Conservation (phyloP, 2,797 vertebrate species). For the Pempheris klunzingeri region DNA sequence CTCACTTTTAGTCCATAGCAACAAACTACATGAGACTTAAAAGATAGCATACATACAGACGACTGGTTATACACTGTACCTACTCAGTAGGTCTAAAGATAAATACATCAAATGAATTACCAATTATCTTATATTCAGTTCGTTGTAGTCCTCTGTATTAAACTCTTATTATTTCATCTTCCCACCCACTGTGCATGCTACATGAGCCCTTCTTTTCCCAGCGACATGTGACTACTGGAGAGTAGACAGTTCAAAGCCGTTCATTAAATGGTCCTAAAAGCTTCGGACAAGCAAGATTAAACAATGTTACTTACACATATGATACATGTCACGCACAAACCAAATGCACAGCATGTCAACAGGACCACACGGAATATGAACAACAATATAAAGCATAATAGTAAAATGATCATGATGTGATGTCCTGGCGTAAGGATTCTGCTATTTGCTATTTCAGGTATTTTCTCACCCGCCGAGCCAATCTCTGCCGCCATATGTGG, state of each 20-base stretch:
- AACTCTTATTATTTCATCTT: background rate
- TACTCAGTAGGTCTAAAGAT: background rate
- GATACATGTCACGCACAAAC: background rate
- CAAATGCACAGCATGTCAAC: background rate
- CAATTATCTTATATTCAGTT: background rate
- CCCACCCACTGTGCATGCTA: background rate
- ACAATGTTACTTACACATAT: background rate
- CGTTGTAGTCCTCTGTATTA: background rate
- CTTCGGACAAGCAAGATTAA: background rate
- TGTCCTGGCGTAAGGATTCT: background rate
- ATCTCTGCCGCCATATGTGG: background rate
- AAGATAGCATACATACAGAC: too few relatives aligned
- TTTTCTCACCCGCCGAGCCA: slow-evolving; percentile 13
- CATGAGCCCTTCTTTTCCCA: background rate
- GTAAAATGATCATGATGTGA: slow-evolving; percentile 4
- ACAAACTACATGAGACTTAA: too few relatives aligned
- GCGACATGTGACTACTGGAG: background rate
- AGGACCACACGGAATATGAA: background rate
- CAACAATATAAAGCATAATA: background rate
- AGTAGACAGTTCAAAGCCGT: background rate
- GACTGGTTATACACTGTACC: too few relatives aligned
- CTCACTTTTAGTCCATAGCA: too few relatives aligned
- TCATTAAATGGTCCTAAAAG: background rate
- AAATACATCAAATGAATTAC: background rate
- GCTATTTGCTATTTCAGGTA: background rate